These are phyloP conservation scores for Tetragonula carbonaria DNA, from an alignment of 2,888 invertebrate species.

Conservation along the genomic window DNA sequence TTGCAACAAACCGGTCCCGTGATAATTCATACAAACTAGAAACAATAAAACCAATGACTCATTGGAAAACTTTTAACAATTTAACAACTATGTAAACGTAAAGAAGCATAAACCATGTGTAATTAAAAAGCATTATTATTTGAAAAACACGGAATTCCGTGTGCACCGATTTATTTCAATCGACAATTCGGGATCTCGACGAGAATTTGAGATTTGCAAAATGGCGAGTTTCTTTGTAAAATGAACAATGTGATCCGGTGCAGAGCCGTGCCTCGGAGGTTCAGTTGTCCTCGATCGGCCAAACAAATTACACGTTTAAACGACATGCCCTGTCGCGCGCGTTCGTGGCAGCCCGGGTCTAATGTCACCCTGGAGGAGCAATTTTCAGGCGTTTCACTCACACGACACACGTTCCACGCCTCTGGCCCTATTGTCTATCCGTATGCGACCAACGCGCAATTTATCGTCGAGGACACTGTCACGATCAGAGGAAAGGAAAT, in stretches of 20 bases:
- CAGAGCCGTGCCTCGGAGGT: constrained; percentile 51
- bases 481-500: constrained; percentile 43
- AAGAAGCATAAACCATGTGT: too few relatives aligned
- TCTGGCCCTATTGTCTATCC: constrained; percentile 59
- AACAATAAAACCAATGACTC: too few relatives aligned
- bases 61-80: too few relatives aligned
- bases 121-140: too few relatives aligned
- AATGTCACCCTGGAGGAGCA: constrained; percentile 67
- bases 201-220: background rate
- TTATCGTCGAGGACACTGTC: constrained; percentile 57
- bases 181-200: too few relatives aligned
- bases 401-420: constrained; percentile 65
- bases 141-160: too few relatives aligned
- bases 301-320: constrained; percentile 69
- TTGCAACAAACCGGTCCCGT: too few relatives aligned
- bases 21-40: too few relatives aligned
- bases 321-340: constrained; percentile 37
- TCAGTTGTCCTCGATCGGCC: constrained; percentile 57
- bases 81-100: too few relatives aligned
- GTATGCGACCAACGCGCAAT: constrained; percentile 47
- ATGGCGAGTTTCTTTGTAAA: background rate
- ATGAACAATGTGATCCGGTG: constrained; percentile 41
- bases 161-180: too few relatives aligned
- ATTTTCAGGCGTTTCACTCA: constrained; percentile 68
- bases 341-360: constrained; percentile 29